Conservation (phyloP, 1,140 invertebrate species). For the Drosophila repletoides region DNA sequence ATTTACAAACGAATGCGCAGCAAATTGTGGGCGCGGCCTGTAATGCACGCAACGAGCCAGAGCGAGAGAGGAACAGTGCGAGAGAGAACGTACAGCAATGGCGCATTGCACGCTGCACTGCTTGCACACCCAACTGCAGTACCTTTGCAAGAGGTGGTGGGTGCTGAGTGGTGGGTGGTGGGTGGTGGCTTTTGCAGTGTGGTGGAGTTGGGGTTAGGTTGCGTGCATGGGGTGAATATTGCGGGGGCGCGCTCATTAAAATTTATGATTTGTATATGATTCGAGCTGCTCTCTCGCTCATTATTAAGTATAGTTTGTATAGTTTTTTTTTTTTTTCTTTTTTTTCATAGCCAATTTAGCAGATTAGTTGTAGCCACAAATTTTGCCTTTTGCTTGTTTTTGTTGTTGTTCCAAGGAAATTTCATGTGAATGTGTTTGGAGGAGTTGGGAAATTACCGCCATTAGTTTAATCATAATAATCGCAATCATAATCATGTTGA, state of each 20-base stretch:
- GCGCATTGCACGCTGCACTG: conserved; percentile 28
- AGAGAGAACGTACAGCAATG: conserved; percentile 54
- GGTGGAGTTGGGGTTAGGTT: neutral
- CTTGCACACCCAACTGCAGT: conserved; percentile 63
- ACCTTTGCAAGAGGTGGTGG: conserved; percentile 12
- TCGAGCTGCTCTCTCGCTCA: conserved; percentile 55
- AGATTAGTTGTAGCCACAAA: conserved; percentile 73
- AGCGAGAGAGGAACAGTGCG: conserved; percentile 18
- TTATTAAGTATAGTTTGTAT: conserved; percentile 60
- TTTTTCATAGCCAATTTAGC: conserved; percentile 71
- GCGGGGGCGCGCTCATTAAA: conserved; percentile 68
- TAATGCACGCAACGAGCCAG: conserved; percentile 4
- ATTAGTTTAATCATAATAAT: conserved; percentile 76
- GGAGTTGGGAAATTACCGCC: conserved; percentile 67
- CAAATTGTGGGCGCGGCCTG: conserved; percentile 57
- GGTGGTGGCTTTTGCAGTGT: neutral
- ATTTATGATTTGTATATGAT: conserved; percentile 77
- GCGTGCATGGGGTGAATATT: too few species aligned
- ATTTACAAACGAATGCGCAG: conserved; percentile 52
- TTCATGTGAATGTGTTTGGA: conserved; percentile 10
- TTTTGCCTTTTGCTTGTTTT: too few species aligned
- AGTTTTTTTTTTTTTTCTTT: conserved; percentile 11
- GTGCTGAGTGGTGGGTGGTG: neutral
- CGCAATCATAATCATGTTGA: conserved; percentile 61
- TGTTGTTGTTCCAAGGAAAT: conserved; percentile 42